Base-by-base conservation (phyloP, 2,888 invertebrate genomes). In the Plebejus argus region DNA sequence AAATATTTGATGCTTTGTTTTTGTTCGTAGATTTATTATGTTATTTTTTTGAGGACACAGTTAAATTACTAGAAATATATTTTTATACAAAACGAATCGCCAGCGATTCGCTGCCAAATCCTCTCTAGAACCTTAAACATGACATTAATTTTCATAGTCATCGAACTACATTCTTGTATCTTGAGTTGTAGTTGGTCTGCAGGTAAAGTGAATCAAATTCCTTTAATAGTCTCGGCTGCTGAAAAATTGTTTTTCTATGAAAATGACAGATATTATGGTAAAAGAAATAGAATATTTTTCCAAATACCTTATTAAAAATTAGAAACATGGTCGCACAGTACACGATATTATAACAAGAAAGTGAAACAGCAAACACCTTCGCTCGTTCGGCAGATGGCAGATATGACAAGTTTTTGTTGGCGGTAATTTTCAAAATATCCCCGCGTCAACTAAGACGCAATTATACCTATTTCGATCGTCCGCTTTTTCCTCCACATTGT, bases 381-480 rank as follows among this genome's bases (percentile, higher is more conserved):
- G 12, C 70, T 76, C 56, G 71, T 78, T 78, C 76, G 77, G 78
- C 70, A 76, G 74, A 78, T 74, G 74, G 74, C 28, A 49, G 74
- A 45, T 72, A 72, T 72, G 45, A 74, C 74, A 20, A 23, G 85
- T 88, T 89, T 91, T 92, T 92, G 86, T 81, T 75, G 76, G 56
- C 78, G 79, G 90, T 87, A 90, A 91, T 91, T 92, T 92, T 89
- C 86, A 85, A 89, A 86, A 92, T 92, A 90, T 90, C 88, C 87
- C 83, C 86, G 82, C 84, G 82, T 84, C 87, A 84, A 86, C 86
- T 83, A 84, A 84, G 80, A 82, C 85, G 88, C 90, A 92, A 93
- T 92, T 92, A 91, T 89, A 85, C 91, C 88, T 91, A 92, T 91
- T 92, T 90, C 86, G 90, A 92, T 91, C 85, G 88, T 82, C 82